Evolutionary conservation across 2,797 vertebrate genomes (phyloP), one percentile per base, ranked within the genome.

Genomic region (Champsocephalus esox): DNA sequence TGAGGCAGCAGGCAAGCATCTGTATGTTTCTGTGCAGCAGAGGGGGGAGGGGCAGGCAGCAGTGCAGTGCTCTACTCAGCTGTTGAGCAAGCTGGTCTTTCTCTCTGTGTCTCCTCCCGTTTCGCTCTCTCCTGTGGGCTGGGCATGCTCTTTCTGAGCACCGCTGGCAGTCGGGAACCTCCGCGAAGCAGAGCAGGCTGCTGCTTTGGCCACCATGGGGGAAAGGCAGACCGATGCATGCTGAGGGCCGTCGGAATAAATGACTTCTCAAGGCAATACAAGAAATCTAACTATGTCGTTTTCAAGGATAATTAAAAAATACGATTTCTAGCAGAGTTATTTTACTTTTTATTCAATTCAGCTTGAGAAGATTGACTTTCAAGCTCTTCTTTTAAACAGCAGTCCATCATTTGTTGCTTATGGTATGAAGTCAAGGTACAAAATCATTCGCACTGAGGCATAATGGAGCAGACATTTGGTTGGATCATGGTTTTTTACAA

Each of bases 1-100:
- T 62, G 62, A 76, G 78, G 83, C 81, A 72, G 81, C 69, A 71
- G 80, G 73, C 84, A 62, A 70, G 85, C 85, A 77, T 81, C 82
- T 83, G 83, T 83, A 81, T 81, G 65, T 71, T 79, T 88, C 66
- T 77, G 83, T 80, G 82, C 73, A 77, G 76, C 14, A 12, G 71
- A 73, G 89, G 86, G 86, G 88, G 91, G 91, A 89, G 85, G 92
- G 90, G 90, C 86, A 85, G 82, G 76, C 90, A 70, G 75, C 83
- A 78, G 82, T 51, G 65, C 85, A 82, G 66, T 8, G 62, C 75
- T 83, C 73, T 55, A 70, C 90, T 92, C 90, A 89, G 89, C 87
- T 93, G 91, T 92, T 89, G 79, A 88, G 88, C 82, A 82, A 85
- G 79, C 88, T 86, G 66, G 49, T 77, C 68, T 77, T 61, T 78